phyloP scores from a whole-genome alignment of 2,888 invertebrate species.

The Odiellus spinosus region DNA sequence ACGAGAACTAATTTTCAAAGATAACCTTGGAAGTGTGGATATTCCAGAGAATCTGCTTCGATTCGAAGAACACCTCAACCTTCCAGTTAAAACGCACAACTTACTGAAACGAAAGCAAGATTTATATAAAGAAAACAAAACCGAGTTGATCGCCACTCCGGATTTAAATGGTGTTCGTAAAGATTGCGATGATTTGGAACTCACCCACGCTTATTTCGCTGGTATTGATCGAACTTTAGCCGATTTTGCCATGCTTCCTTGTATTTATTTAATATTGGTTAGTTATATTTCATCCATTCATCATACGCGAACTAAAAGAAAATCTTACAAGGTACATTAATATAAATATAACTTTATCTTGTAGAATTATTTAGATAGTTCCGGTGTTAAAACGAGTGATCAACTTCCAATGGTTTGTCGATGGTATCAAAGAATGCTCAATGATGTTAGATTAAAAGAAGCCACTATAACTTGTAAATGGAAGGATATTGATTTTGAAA shows the following conservation, averaged over 20 bases:
- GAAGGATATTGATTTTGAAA: background rate
- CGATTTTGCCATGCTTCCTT: constrained; percentile 61
- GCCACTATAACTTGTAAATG: constrained; percentile 7
- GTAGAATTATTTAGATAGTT: background rate
- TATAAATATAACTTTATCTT: background rate
- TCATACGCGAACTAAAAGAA: background rate
- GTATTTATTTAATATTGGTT: constrained; percentile 37
- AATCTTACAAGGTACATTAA: background rate
- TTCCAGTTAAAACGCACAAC: constrained; percentile 71
- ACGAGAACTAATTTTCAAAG: too few species aligned
- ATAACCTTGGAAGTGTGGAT: constrained; percentile 6
- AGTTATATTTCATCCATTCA: constrained; percentile 13
- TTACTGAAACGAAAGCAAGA: constrained; percentile 55
- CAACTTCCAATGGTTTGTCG: constrained; percentile 4
- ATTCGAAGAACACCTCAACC: constrained; percentile 67
- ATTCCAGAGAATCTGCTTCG: constrained; percentile 54
- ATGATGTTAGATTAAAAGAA: constrained; percentile 3
- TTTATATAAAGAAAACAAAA: constrained; percentile 2
- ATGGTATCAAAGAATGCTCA: constrained; percentile 13
- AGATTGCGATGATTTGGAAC: constrained; percentile 10
- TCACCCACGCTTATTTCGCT: constrained; percentile 58
- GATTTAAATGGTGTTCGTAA: too few species aligned
- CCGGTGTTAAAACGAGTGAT: constrained; percentile 4
- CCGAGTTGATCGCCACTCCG: too few species aligned
- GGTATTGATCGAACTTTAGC: constrained; percentile 65